phyloP scores from a whole-genome alignment of 2,888 invertebrate species.

The Andrena chrysosceles region DNA sequence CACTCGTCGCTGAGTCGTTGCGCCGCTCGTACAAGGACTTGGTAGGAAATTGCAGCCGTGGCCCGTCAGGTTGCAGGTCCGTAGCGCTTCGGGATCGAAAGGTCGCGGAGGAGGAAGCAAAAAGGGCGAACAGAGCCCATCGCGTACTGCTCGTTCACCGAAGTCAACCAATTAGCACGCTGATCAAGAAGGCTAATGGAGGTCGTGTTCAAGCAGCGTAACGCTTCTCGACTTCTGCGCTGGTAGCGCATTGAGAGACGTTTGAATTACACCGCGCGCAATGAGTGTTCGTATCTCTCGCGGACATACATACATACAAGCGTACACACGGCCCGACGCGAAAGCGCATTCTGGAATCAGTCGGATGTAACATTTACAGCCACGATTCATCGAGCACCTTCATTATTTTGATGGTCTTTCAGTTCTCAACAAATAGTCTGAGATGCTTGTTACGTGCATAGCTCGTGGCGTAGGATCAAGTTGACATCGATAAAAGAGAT shows the following conservation, averaged over 20 bases:
- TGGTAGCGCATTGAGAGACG: conserved; percentile 58
- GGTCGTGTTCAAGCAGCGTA: conserved; percentile 72
- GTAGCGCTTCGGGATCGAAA: conserved; percentile 14
- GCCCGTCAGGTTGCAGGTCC: background rate
- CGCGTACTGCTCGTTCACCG: conserved; percentile 52
- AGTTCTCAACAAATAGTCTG: background rate
- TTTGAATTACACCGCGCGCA: conserved; percentile 57
- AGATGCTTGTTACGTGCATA: too few species aligned
- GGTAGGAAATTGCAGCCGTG: conserved; percentile 20
- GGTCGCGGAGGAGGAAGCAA: conserved; percentile 16
- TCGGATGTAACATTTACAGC: conserved; percentile 8
- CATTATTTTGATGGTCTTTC: background rate
- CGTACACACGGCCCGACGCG: conserved; percentile 3
- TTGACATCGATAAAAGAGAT: too few species aligned
- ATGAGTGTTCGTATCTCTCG: conserved; percentile 47
- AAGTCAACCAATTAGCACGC: conserved; percentile 74
- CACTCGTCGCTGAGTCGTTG: background rate
- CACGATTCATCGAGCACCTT: background rate
- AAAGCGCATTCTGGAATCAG: conserved; percentile 10
- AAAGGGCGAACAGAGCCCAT: conserved; percentile 8
- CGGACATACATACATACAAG: conserved; percentile 39
- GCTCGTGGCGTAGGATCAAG: too few species aligned
- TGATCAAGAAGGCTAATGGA: conserved; percentile 76
- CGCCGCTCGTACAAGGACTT: background rate
- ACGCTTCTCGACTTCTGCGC: conserved; percentile 67